Evolutionary conservation across 2,113 vertebrate species (phyloP).

Genomic region (Melanerpes formicivorus): DNA sequence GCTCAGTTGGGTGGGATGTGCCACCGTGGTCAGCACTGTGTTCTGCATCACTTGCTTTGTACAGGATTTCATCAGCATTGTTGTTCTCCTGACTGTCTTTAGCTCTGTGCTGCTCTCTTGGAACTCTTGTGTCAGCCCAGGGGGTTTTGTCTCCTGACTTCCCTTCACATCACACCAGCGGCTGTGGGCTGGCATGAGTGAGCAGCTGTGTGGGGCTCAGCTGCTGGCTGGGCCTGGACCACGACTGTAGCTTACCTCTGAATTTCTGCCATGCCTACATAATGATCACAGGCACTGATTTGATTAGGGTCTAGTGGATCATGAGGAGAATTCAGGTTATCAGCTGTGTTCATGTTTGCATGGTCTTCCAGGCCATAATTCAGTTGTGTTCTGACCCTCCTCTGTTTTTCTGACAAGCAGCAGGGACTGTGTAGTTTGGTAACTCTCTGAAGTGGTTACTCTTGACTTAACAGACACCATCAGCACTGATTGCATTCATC

Average conservation of each 20-base stretch:
- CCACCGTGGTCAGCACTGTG: no score
- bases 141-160: no score
- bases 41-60: no score
- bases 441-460: neutral
- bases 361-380: slow-evolving; percentile 3
- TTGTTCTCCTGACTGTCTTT: no score
- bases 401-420: neutral
- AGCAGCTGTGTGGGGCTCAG: no score
- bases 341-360: neutral
- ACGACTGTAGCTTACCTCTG: neutral
- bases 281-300: neutral
- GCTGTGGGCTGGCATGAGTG: no score
- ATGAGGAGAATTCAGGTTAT: neutral
- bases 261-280: neutral
- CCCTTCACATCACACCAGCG: no score
- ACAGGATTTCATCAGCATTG: no score
- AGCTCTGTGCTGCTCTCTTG: no score
- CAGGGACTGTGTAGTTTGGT: neutral
- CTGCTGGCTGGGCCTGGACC: no score
- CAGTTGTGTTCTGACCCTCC: neutral
- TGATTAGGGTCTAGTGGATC: neutral
- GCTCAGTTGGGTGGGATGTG: no score
- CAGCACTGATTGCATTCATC: neutral
- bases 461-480: neutral
- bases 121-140: no score